phyloP scores from a whole-genome alignment of 1,140 invertebrate species.

The Lucilia cuprina region DNA sequence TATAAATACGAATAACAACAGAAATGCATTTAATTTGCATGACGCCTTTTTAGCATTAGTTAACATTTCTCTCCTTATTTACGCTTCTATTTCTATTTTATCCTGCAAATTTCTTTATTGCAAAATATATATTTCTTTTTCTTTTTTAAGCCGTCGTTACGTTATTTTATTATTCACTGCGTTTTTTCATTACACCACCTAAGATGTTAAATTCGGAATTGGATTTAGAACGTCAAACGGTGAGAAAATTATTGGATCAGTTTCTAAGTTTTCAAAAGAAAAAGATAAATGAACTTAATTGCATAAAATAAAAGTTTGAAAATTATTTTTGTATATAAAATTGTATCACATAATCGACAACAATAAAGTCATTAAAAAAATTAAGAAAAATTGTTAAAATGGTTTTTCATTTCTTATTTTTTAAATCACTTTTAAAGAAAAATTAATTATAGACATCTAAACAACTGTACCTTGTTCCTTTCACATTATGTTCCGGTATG shows the following conservation, averaged over 20 bases:
- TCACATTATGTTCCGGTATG: too few relatives aligned
- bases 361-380: too few relatives aligned
- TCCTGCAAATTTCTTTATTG: neutral
- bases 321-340: too few relatives aligned
- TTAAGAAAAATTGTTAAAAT: too few relatives aligned
- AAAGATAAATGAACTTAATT: too few relatives aligned
- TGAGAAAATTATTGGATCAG: neutral
- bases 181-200: neutral
- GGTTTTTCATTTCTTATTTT: too few relatives aligned
- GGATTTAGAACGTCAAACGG: neutral
- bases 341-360: too few relatives aligned
- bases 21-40: constrained; percentile 46
- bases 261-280: too few relatives aligned
- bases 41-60: constrained; percentile 39
- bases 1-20: constrained; percentile 34
- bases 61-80: constrained; percentile 18
- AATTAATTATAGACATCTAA: too few relatives aligned
- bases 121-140: neutral
- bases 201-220: neutral
- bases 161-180: constrained; percentile 20
- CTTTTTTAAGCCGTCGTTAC: neutral
- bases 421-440: too few relatives aligned
- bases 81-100: neutral
- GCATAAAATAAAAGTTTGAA: too few relatives aligned
- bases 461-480: too few relatives aligned